Evolutionary conservation across 2,888 invertebrate species (phyloP).

Genomic region (Leptinotarsa juncta): DNA sequence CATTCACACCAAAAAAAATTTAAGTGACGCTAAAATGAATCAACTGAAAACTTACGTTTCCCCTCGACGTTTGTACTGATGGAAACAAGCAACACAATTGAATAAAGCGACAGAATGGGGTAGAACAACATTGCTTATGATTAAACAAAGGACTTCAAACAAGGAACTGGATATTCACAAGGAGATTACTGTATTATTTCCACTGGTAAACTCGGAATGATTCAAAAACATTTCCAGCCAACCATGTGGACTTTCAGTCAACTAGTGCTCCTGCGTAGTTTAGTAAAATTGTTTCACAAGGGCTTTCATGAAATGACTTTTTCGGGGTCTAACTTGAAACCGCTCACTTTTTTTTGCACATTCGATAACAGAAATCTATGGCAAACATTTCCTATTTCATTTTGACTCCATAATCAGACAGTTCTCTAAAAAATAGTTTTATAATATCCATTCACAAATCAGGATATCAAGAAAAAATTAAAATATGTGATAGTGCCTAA

Average conservation of each 20-base stretch:
- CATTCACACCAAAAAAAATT: no score
- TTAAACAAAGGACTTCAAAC: neutral
- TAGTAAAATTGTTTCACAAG: neutral
- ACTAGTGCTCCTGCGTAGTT: neutral
- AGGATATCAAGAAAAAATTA: no score
- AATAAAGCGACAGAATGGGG: neutral
- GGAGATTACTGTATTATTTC: neutral
- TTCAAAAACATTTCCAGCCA: neutral
- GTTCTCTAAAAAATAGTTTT: no score
- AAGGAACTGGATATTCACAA: neutral
- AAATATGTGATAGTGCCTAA: no score
- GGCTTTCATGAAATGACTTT: neutral
- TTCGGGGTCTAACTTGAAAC: no score
- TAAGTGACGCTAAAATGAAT: no score
- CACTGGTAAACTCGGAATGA: neutral
- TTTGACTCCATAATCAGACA: no score
- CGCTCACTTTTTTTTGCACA: no score
- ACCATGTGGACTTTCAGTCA: neutral
- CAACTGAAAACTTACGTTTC: neutral
- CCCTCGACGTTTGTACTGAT: conserved; percentile 2
- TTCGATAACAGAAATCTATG: no score
- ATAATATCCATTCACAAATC: no score
- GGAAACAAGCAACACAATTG: neutral
- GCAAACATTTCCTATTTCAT: no score
- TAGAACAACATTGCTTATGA: neutral